These are phyloP conservation scores for Carcina quercana DNA, from an alignment of 2,888 invertebrate genomes.

Conservation along the genomic window DNA sequence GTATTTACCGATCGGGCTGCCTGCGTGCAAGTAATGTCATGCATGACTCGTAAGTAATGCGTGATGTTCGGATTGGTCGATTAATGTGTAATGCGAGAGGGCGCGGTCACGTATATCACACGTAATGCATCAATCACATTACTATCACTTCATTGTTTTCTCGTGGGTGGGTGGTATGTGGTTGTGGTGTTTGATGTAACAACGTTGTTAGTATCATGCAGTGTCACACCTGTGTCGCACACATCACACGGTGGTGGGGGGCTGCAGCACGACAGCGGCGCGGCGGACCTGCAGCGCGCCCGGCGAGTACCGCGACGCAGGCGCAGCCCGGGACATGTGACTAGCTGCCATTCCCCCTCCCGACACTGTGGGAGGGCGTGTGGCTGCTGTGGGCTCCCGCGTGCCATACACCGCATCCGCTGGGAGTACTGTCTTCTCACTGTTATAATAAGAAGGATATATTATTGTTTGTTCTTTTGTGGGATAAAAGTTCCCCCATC, in stretches of 20 bases:
- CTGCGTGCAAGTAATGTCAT: no score
- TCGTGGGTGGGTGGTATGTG: no score
- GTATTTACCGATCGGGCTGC: no score
- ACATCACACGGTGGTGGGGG: constrained; percentile 82
- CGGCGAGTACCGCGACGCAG: constrained; percentile 79
- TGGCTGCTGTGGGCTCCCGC: constrained; percentile 35
- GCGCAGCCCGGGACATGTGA: constrained; percentile 69
- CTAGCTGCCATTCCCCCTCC: constrained; percentile 77
- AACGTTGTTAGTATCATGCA: constrained; percentile 8
- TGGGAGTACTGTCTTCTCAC: constrained; percentile 77
- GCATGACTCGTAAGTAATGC: no score
- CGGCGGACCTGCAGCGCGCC: constrained; percentile 91
- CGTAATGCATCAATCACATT: no score
- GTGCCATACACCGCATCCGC: constrained; percentile 85
- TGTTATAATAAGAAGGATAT: no score
- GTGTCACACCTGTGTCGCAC: constrained; percentile 10
- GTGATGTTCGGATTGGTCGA: no score
- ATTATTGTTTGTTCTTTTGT: no score
- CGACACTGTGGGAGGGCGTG: constrained; percentile 82
- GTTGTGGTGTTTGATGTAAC: no score
- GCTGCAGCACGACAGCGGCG: constrained; percentile 91
- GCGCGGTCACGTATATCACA: no score
- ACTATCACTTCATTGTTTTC: background rate
- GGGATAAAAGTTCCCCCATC: no score
- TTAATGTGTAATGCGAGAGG: no score